Base-by-base conservation (phyloP, 2,797 vertebrate species). In the Balearica regulorum region DNA sequence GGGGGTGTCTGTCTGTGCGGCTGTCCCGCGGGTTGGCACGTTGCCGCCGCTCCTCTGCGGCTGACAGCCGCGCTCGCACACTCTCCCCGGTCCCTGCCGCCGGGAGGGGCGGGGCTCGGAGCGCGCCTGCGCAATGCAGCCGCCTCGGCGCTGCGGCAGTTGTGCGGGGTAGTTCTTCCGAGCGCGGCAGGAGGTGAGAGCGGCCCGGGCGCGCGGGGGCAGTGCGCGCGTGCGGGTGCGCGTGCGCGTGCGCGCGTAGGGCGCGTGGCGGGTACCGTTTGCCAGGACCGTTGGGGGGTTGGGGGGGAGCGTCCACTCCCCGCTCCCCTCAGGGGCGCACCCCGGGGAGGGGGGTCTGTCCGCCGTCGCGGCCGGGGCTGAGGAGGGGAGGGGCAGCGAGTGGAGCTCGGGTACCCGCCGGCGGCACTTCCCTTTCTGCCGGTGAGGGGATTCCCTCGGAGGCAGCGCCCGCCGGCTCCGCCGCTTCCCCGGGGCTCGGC, bases 71-170 rank as follows among this genome's bases (percentile, higher is more conserved):
- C 31, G 6, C 33, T 41, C 31, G 78, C 78, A 93, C 78, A 51
- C 29, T 37, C 83, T 14, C 78, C 71, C 72, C 72, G 66, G 11
- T 83, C 87, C 83, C 87, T 82, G 48, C 24, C 24, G 70, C 16
- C 26, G 83, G 51, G 48, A 18, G 71, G 69, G 84, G 89, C 41
- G 69, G 69, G 53, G 26, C 49, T 19, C 11, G 14, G 39, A 43
- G 21, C 61, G 94, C 98, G 97, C 94, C 60, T 58, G 82, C 96
- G 95, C 33, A 55, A 11, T 78, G 41, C 39, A 6, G 31, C 69
- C 22, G 84, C 44, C 35, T 8, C 9, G 16, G 68, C 57, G 57
- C 92, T 94, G 90, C 95, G 82, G 95, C 88, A 94, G 87, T 70
- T 14, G 81, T 83, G 93, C 76, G 65, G 95, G 80, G 46, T 11